Conservation (phyloP, 2,797 vertebrate genomes). For the Lutjanus argentimaculatus region DNA sequence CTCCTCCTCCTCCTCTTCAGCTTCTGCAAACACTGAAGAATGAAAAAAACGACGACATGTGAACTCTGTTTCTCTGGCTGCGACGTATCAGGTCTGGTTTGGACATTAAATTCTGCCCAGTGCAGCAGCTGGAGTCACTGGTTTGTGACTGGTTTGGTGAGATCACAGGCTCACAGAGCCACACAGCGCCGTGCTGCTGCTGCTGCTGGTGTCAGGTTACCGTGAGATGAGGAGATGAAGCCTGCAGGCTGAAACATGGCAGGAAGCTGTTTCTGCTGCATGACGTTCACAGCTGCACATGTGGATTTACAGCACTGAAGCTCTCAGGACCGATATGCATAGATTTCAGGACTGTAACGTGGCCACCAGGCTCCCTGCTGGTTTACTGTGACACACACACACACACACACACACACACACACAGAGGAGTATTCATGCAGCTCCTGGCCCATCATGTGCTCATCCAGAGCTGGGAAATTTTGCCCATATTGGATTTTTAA, state of each 20-base stretch:
- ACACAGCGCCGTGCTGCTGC: no score
- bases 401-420: no score
- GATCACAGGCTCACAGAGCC: not conserved
- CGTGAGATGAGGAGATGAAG: not conserved
- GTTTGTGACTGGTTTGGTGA: not conserved
- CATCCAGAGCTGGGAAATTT: no score
- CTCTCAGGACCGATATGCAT: not conserved
- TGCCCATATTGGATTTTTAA: no score
- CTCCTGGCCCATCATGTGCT: no score
- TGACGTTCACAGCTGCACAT: not conserved
- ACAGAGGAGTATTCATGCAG: no score
- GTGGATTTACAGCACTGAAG: not conserved
- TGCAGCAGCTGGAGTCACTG: not conserved
- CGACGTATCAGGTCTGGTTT: no score
- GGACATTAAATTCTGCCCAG: no score
- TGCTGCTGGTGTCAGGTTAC: not conserved
- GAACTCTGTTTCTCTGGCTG: no score
- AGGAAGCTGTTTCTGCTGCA: not conserved
- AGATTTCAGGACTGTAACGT: not conserved
- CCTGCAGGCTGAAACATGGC: not conserved
- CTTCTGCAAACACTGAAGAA: constrained; percentile 40
- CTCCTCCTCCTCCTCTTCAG: not conserved
- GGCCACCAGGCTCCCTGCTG: not conserved
- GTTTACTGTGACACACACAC: no score
- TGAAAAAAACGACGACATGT: no score